These are phyloP conservation scores for Wiebesia pumilae DNA, from an alignment of 1,140 invertebrate species.

Conservation along the genomic window DNA sequence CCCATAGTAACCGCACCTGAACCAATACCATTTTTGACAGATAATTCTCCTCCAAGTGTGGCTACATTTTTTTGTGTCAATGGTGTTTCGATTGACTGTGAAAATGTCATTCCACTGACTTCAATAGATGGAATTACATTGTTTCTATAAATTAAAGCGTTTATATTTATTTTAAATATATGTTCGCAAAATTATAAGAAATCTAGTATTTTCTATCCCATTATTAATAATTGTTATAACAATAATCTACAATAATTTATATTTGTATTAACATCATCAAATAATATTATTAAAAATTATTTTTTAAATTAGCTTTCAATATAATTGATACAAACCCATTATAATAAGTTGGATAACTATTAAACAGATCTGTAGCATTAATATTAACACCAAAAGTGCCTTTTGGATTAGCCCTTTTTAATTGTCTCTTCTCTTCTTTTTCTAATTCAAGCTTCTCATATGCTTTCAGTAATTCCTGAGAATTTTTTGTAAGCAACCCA, in stretches of 20 bases:
- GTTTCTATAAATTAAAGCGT: slow-evolving; percentile 71
- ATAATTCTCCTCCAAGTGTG: slow-evolving; percentile 86
- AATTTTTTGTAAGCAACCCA: slow-evolving; percentile 91
- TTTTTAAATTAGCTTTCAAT: not conserved
- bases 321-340: slow-evolving; percentile 21
- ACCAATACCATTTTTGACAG: slow-evolving; percentile 91
- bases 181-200: too few relatives aligned
- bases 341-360: slow-evolving; percentile 84
- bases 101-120: slow-evolving; percentile 92
- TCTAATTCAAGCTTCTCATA: slow-evolving; percentile 90
- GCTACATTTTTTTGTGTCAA: slow-evolving; percentile 89
- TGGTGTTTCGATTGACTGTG: slow-evolving; percentile 94
- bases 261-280: too few relatives aligned
- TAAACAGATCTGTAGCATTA: slow-evolving; percentile 95
- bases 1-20: slow-evolving; percentile 84
- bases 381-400: slow-evolving; percentile 90
- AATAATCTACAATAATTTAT: too few relatives aligned
- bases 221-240: too few relatives aligned
- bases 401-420: slow-evolving; percentile 92
- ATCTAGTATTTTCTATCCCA: too few relatives aligned
- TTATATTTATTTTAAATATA: too few relatives aligned
- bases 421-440: slow-evolving; percentile 87
- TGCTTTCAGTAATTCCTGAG: slow-evolving; percentile 94
- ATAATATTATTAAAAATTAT: not conserved
- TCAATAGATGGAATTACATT: slow-evolving; percentile 85